Conservation (phyloP, 2,888 invertebrate genomes). For the Conus canariensis region DNA sequence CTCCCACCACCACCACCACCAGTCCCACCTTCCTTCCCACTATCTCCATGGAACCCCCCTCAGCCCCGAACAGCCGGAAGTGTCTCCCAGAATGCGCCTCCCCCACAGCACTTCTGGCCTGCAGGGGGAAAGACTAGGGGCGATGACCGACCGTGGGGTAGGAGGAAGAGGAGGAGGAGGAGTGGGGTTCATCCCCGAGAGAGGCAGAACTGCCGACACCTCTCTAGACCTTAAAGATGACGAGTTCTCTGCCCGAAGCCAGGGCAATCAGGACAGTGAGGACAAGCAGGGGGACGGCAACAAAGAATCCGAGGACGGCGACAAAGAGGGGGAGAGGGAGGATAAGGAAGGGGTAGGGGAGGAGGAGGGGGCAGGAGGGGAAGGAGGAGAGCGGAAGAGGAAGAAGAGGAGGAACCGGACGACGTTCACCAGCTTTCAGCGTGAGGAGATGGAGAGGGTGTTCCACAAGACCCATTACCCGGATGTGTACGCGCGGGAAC, state of each 20-base stretch:
- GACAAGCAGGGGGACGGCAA: constrained; percentile 10
- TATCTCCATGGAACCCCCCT: neutral
- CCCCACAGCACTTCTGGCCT: neutral
- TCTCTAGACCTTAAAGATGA: constrained; percentile 17
- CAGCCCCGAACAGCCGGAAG: neutral
- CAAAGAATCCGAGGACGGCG: neutral
- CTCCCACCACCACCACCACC: neutral
- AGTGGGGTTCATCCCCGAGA: neutral
- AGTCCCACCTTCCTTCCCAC: constrained; percentile 25
- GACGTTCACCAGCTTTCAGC: constrained; percentile 78
- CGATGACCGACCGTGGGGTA: neutral
- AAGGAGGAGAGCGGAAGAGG: constrained; percentile 65
- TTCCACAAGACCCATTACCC: constrained; percentile 79
- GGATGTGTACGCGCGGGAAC: constrained; percentile 78
- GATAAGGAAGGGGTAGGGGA: constrained; percentile 46
- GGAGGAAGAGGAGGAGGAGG: constrained; percentile 26
- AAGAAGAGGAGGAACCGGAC: constrained; percentile 69
- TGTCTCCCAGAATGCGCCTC: neutral
- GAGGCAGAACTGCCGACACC: neutral
- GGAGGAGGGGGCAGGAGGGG: constrained; percentile 68
- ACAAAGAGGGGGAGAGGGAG: constrained; percentile 33
- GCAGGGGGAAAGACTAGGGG: neutral
- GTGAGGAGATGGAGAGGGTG: constrained; percentile 79
- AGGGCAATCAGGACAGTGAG: neutral
- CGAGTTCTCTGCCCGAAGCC: neutral